These are phyloP conservation scores for Phenacoccus solenopsis DNA, from an alignment of 1,140 invertebrate genomes.

Conservation along the genomic window DNA sequence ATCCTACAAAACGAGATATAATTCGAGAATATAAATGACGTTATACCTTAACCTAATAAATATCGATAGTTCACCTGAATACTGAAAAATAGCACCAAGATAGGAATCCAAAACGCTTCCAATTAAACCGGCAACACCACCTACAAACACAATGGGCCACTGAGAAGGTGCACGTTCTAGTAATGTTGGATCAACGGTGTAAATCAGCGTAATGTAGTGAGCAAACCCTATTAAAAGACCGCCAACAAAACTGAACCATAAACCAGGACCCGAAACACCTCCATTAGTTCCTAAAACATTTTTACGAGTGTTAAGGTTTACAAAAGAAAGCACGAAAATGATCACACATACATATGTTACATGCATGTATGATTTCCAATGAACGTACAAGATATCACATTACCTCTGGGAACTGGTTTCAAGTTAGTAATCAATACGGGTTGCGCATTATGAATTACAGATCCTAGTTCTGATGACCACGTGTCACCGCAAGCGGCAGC, in stretches of 20 bases:
- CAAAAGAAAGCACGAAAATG: too few relatives aligned
- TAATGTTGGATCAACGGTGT: constrained; percentile 44
- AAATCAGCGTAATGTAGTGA: constrained; percentile 53
- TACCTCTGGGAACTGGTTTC: constrained; percentile 60
- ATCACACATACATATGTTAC: too few relatives aligned
- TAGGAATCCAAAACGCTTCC: constrained; percentile 75
- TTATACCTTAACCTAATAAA: neutral
- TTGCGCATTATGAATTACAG: constrained; percentile 51
- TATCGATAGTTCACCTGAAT: constrained; percentile 47
- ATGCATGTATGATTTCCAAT: too few relatives aligned
- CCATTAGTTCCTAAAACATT: constrained; percentile 62
- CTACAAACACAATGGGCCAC: constrained; percentile 65
- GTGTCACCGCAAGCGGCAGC: constrained; percentile 81
- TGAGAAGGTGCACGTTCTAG: constrained; percentile 54
- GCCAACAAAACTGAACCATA: constrained; percentile 57
- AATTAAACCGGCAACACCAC: constrained; percentile 55
- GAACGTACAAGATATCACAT: neutral
- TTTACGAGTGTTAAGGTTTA: neutral
- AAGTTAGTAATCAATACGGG: constrained; percentile 65
- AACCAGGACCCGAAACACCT: constrained; percentile 56
- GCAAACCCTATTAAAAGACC: constrained; percentile 59
- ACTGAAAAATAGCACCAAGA: constrained; percentile 72
- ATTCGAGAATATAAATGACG: neutral
- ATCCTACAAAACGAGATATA: constrained; percentile 42
- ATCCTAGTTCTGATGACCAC: constrained; percentile 79